Percentiles rank a stretch among this genome's conserved stretches.
phyloP scores from a whole-genome alignment of 2,113 vertebrate species.

The Xenotilapia longispinis region DNA sequence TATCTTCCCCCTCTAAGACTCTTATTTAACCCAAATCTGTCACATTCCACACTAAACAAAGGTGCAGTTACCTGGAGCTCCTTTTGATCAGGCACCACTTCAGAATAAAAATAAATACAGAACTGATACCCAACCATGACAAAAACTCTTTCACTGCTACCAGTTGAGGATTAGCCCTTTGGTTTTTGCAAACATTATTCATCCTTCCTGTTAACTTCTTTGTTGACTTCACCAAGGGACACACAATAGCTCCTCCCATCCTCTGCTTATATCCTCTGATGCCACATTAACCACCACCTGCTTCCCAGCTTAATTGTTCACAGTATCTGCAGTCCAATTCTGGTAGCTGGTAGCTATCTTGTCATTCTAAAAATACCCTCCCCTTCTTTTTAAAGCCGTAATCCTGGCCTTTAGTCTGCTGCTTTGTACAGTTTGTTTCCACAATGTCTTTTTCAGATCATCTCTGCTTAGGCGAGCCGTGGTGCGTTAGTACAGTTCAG shows the following conservation, averaged over 20 bases:
- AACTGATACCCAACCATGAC: background rate
- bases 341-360: background rate
- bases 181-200: background rate
- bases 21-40: slow-evolving; percentile 33
- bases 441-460: background rate
- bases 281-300: slow-evolving; percentile 14
- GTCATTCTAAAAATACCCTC: background rate
- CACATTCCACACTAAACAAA: slow-evolving; percentile 21
- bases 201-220: background rate
- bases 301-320: slow-evolving; percentile 13
- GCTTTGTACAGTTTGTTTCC: background rate
- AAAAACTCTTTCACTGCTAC: background rate
- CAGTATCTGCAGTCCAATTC: slow-evolving; percentile 2
- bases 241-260: background rate
- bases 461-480: background rate
- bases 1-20: background rate
- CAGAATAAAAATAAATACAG: background rate
- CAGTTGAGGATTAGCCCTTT: background rate
- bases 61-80: background rate
- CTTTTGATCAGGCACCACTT: slow-evolving; percentile 6
- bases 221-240: background rate
- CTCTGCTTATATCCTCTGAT: background rate
- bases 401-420: slow-evolving; percentile 1
- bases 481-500: background rate
- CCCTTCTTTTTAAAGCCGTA: background rate